A percentile compares a stretch with the other conserved stretches of the same genome.
Evolutionary conservation across 2,888 invertebrate species (phyloP).

Genomic region (Dasypolia templi): DNA sequence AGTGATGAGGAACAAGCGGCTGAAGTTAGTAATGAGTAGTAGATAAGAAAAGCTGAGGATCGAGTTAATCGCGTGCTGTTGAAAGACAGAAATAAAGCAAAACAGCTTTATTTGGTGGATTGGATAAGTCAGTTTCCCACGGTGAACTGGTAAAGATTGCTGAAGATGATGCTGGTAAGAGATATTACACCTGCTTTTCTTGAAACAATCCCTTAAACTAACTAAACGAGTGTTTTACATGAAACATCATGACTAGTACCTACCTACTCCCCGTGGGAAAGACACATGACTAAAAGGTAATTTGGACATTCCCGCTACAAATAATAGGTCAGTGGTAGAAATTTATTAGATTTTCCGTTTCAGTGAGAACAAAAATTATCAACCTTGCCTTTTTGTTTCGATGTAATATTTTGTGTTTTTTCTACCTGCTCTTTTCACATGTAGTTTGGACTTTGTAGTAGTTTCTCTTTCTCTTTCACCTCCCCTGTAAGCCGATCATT

Average conservation of each 20-base stretch:
- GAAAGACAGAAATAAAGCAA: too few species aligned
- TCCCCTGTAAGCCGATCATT: not conserved
- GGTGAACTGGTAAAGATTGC: not conserved
- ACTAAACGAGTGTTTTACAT: not conserved
- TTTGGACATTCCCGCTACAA: constrained; percentile 18
- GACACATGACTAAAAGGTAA: constrained; percentile 28
- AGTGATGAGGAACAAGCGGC: not conserved
- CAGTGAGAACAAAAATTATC: not conserved
- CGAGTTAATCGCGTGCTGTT: not conserved
- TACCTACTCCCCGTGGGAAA: not conserved
- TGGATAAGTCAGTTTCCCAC: not conserved
- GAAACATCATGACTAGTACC: not conserved
- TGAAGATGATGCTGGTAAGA: not conserved
- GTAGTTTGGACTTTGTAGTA: too few species aligned
- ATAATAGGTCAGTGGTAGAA: not conserved
- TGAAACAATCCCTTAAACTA: not conserved
- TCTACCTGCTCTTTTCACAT: not conserved
- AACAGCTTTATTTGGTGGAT: too few species aligned
- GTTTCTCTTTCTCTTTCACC: not conserved
- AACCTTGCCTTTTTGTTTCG: not conserved
- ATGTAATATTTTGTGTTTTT: not conserved
- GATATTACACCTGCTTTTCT: not conserved
- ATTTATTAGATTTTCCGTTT: not conserved
- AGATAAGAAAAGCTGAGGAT: not conserved
- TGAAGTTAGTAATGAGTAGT: not conserved